These are phyloP conservation scores for Teleiodes luculella DNA, from an alignment of 2,888 invertebrate genomes.

Conservation along the genomic window DNA sequence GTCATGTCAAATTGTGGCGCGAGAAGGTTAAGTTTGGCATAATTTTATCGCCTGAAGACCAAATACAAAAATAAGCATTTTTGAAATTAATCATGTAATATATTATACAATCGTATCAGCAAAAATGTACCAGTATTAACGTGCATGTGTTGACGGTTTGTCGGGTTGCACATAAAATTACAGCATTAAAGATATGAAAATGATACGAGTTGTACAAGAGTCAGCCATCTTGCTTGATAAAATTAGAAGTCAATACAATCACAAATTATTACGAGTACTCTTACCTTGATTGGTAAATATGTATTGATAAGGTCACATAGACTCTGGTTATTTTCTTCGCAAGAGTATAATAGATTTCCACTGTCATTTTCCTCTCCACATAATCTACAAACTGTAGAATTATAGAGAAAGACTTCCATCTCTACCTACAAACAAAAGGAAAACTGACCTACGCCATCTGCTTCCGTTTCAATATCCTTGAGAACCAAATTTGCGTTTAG, in stretches of 20 bases:
- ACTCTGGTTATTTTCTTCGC: slow-evolving; percentile 78
- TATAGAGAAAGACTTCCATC: slow-evolving; percentile 79
- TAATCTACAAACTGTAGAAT: slow-evolving; percentile 86
- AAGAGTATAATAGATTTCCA: slow-evolving; percentile 81
- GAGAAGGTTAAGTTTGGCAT: slow-evolving; percentile 17
- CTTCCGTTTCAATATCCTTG: slow-evolving; percentile 40
- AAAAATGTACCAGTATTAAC: not conserved
- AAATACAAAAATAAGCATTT: not conserved
- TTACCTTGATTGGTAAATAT: slow-evolving; percentile 87
- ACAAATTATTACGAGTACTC: slow-evolving; percentile 44
- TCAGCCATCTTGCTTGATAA: slow-evolving; percentile 62
- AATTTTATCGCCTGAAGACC: not conserved
- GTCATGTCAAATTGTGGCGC: slow-evolving; percentile 40
- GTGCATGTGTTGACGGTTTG: not conserved
- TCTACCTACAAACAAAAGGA: slow-evolving; percentile 36
- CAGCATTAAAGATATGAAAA: slow-evolving; percentile 43
- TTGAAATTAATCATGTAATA: not conserved
- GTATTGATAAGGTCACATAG: slow-evolving; percentile 83
- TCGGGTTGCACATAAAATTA: not conserved
- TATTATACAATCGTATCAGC: not conserved
- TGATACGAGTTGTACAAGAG: slow-evolving; percentile 35
- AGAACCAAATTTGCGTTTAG: slow-evolving; percentile 10
- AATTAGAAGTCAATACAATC: slow-evolving; percentile 67
- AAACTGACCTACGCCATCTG: slow-evolving; percentile 55
- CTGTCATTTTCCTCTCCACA: slow-evolving; percentile 86